Percentiles rank a stretch among this genome's conserved stretches.
These are phyloP conservation scores for Timema podura DNA, from an alignment of 2,888 invertebrate species.

Conservation along the genomic window DNA sequence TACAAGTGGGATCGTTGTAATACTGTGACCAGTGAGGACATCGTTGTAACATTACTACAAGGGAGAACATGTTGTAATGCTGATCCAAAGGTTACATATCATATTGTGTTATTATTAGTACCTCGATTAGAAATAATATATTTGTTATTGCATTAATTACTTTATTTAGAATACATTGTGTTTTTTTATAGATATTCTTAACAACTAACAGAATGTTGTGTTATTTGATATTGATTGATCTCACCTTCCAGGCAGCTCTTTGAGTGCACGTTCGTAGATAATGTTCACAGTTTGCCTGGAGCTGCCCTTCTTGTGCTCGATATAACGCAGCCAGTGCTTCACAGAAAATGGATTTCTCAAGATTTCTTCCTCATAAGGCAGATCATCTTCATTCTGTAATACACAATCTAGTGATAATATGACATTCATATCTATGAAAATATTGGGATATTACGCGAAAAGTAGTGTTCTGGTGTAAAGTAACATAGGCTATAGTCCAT, in stretches of 20 bases:
- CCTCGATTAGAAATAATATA: too few species aligned
- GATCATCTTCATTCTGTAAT: slow-evolving; percentile 81
- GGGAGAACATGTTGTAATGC: too few species aligned
- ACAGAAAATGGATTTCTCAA: slow-evolving; percentile 95
- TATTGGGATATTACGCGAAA: too few species aligned
- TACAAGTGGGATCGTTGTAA: too few species aligned
- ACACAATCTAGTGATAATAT: neutral
- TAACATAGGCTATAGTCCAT: too few species aligned
- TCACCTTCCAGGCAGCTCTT: slow-evolving; percentile 92
- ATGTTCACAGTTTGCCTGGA: slow-evolving; percentile 80
- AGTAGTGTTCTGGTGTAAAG: too few species aligned
- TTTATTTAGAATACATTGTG: neutral
- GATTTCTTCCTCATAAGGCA: slow-evolving; percentile 98
- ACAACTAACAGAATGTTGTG: slow-evolving; percentile 1
- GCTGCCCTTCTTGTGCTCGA: slow-evolving; percentile 89
- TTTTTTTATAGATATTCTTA: neutral
- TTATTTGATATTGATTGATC: slow-evolving; percentile 13
- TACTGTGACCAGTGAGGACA: too few species aligned
- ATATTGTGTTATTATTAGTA: too few species aligned
- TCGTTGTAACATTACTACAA: too few species aligned
- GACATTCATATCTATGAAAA: too few species aligned
- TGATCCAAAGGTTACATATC: too few species aligned
- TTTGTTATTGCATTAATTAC: neutral
- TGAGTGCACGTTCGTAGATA: slow-evolving; percentile 93
- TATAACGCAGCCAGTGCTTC: slow-evolving; percentile 96